A percentile compares a stretch with the other conserved stretches of the same genome.
Conservation (phyloP, 2,797 vertebrate genomes). For the Chloroceryle amazona region DNA sequence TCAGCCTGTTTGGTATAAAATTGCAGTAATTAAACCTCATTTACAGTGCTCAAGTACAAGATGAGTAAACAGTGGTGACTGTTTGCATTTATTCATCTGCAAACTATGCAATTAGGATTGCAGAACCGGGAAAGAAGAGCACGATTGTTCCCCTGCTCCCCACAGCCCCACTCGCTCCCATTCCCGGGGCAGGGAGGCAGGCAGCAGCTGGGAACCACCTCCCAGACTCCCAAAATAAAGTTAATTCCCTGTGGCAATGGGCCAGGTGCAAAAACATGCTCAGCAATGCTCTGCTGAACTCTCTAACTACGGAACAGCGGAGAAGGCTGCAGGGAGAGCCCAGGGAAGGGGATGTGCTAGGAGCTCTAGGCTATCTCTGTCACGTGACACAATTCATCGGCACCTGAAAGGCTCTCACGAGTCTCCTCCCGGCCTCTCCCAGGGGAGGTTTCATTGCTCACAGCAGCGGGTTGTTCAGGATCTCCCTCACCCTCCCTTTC, state of each 20-base stretch:
- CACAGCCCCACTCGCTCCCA: fast-evolving
- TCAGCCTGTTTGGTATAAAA: constrained; percentile 15
- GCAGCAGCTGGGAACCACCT: constrained; percentile 5
- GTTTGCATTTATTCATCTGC: constrained; percentile 41
- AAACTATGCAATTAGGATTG: constrained; percentile 34
- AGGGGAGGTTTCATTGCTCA: fast-evolving
- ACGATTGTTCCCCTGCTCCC: not conserved
- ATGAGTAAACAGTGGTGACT: not conserved
- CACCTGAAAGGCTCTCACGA: not conserved
- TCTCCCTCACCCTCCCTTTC: not conserved
- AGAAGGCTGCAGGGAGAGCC: not conserved
- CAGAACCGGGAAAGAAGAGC: not conserved
- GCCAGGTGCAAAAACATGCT: not conserved
- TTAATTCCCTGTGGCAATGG: not conserved
- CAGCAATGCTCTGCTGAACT: not conserved
- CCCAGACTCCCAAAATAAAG: not conserved
- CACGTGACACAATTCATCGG: not conserved
- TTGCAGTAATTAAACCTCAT: constrained; percentile 10
- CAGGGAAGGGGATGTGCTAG: fast-evolving
- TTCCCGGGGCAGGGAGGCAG: not conserved
- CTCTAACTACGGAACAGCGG: fast-evolving
- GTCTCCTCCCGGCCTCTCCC: not conserved
- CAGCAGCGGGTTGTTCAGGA: not conserved
- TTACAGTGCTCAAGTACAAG: not conserved
- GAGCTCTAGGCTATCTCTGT: not conserved